Conservation (phyloP, 2,113 vertebrate species). For the Limanda limanda region DNA sequence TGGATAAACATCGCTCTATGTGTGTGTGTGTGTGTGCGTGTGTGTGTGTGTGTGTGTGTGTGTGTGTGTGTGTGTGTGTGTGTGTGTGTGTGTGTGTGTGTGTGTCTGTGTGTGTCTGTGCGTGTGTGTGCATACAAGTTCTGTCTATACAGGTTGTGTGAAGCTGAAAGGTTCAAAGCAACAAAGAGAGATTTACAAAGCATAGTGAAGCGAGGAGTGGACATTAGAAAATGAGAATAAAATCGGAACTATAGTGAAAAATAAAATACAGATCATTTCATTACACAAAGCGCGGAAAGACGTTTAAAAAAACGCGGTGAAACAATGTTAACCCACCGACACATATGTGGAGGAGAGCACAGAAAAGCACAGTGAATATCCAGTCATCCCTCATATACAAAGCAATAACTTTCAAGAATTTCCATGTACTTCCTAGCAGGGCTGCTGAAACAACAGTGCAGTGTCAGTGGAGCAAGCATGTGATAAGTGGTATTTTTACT, state of each 20-base stretch:
- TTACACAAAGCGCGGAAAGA: not conserved
- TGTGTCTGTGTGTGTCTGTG: conserved; percentile 22
- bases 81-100: conserved; percentile 23
- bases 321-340: not conserved
- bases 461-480: conserved; percentile 19
- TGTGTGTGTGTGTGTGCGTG: conserved; percentile 1
- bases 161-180: conserved; percentile 5
- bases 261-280: not conserved
- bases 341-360: not conserved
- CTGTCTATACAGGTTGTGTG: not conserved
- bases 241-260: not conserved
- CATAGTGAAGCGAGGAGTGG: not conserved
- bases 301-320: not conserved
- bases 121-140: not conserved
- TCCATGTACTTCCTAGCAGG: conserved; percentile 5
- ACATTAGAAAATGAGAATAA: not conserved
- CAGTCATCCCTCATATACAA: not conserved
- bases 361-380: not conserved
- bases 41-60: not conserved
- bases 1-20: conserved; percentile 60
- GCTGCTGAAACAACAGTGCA: not conserved
- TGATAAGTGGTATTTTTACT: conserved; percentile 52
- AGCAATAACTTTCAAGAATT: not conserved
- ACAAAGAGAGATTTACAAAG: conserved; percentile 8
- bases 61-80: conserved; percentile 20